Base-by-base conservation (phyloP, 2,797 vertebrate genomes). In the Neosilurus hyrtlii region DNA sequence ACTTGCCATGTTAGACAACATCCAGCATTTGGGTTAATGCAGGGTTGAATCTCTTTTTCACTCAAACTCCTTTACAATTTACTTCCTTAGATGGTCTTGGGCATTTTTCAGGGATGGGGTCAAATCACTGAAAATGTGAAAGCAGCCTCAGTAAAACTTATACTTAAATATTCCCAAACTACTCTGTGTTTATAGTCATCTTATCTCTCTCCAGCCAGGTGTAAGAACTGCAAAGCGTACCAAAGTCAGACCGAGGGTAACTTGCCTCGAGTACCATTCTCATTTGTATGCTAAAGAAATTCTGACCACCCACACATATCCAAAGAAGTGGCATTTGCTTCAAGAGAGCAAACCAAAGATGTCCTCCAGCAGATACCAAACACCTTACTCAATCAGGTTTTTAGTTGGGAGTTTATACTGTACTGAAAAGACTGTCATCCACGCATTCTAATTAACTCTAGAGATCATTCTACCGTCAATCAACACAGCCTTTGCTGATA, bases 131-230 rank as follows among this genome's bases (percentile, higher is more conserved):
- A 57, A 73, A 8, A 59, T 57, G 52, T 59, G 54, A 62, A 62
- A 16, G 57, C 59, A 63, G 57, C 59, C 9, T 49, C 16, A 61
- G 30, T 8, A n/a, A 61, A 9, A 1, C 51, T 43, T 43, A 43
- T 43, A 59, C 56, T 66, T 7, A 57, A 67, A 54, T 18, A 67
- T 57, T 66, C 24, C 26, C 20, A 54, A 20, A 75, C 11, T 43
- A 43, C 43, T 8, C 43, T 43, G 24, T 66, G 26, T 43, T 18
- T 59, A 52, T 10, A 37, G 49, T 35, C 20, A 16, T 65, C 43
- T 72, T 82, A 66, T 67, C 59, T 76, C 16, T 67, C 63, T 82
- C 62, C 62, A 76, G 72, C 51, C 81, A 82, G 81, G 81, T 75
- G 56, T 66, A 57, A 18, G 49, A 51, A 16, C 68, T 72, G 24